Base-by-base conservation (phyloP, 2,113 vertebrate genomes). In the Xenotilapia caudafasciata region DNA sequence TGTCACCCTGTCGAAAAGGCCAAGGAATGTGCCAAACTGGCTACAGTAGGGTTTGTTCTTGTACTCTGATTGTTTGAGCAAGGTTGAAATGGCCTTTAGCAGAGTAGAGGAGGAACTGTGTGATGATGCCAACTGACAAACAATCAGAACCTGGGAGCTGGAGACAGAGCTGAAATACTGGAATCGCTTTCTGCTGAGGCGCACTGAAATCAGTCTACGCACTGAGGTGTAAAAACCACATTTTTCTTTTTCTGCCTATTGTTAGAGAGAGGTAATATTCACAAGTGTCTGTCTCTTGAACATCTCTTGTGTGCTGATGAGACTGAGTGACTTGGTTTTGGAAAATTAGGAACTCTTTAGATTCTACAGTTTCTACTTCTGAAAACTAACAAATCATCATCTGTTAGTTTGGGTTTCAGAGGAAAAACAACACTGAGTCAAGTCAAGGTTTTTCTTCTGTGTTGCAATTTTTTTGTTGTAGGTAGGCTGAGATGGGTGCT, bases 41-140 rank as follows among this genome's bases (percentile, higher is more conserved):
- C 94, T 96, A 96, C 95, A 96, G 96, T 96, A 94, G 93, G 73
- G 94, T 95, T 92, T 96, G 93, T 95, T 95, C 92, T 93, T 89
- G 89, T 83, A 51, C 73, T 80, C 73, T 88, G 90, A 92, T 95
- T 95, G 93, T 95, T 90, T 92, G 94, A 91, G 89, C 85, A 93
- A 93, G 90, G 89, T 90, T 90, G 94, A 87, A 90, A 93, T 93
- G 90, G 92, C 94, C 92, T 90, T 95, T 94, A 91, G 70, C 81
- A 80, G 86, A 87, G 87, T 19, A 92, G 86, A 95, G 89, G 94
- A 92, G 90, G 89, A 85, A 89, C 86, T 90, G 83, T 91, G 84
- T 51, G 55, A 85, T 88, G 88, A 89, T 94, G 92, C 93, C 92
- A 94, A 87, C 79, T 77, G 86, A 89, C 80, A 86, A 91, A 89